Base-by-base conservation (phyloP, 2,888 invertebrate genomes). In the Dione juno region DNA sequence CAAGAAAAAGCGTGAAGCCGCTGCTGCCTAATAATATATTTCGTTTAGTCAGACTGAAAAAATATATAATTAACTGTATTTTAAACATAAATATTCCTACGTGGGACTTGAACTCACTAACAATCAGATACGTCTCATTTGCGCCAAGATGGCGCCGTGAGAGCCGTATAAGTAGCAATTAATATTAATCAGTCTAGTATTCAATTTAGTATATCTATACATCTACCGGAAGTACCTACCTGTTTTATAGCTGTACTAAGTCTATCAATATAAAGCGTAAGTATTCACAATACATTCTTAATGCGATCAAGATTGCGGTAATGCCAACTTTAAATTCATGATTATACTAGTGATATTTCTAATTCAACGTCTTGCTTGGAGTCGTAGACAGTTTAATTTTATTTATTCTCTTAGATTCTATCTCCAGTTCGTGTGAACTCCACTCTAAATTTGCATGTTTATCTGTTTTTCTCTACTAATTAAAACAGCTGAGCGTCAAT, bases 391-490 rank as follows among this genome's bases (percentile, higher is more conserved):
- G 45, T 73, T 73, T 70, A 65, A 61, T 66, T 54, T 53, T 67
- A 67, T 73, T 73, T 54, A 65, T 65, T 50, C 40, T 52, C 57
- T 52, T 54, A 70, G 73, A 73, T 73, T 41, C 53, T 70, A 73
- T 71, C 73, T 69, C 59, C 65, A 70, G 66, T 72, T 72, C 67
- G 64, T 70, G 74, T 70, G 72, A 65, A 72, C 70, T 67, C 72
- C 61, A 66, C 58, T 74, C 70, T 70, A 67, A 67, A 72, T 74
- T 72, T 67, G 66, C 72, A 70, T 67, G 61, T 67, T 71, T 72
- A 74, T 74, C 74, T 61, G 41, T 45, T 63, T 67, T 72, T 68
- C 69, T 70, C 35, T 66, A 57, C 72, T 74, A 72, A 72, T 74
- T 72, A 74, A 70, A 72, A 72, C 57, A 68, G 70, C 41, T 13